phyloP scores from a whole-genome alignment of 2,888 invertebrate species.

The Sisyra nigra region DNA sequence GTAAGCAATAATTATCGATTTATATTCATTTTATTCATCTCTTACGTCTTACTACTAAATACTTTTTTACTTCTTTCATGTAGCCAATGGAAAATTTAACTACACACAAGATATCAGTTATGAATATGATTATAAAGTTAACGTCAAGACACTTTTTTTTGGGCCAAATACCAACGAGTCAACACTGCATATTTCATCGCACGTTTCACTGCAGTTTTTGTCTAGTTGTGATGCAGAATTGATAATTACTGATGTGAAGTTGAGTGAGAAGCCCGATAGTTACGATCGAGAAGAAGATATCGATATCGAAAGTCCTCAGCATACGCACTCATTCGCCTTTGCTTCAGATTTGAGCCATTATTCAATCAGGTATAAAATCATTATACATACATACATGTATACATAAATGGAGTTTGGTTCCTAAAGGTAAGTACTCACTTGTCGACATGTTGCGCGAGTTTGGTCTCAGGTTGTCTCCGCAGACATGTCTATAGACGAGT shows the following conservation, averaged over 20 bases:
- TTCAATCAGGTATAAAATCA: conserved; percentile 33
- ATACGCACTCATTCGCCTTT: conserved; percentile 37
- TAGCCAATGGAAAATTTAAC: conserved; percentile 43
- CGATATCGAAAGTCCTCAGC: conserved; percentile 17
- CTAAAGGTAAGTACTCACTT: too few relatives aligned
- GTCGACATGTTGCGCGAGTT: too few relatives aligned
- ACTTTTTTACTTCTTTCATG: neutral
- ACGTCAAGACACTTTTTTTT: conserved; percentile 51
- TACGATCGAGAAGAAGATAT: conserved; percentile 20
- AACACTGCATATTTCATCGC: conserved; percentile 42
- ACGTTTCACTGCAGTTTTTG: conserved; percentile 44
- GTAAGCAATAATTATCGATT: conserved; percentile 26
- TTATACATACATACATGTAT: too few relatives aligned
- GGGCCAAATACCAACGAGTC: conserved; percentile 59
- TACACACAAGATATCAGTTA: conserved; percentile 42
- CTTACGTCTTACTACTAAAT: neutral
- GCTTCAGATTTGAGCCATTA: conserved; percentile 35
- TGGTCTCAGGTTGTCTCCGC: too few relatives aligned
- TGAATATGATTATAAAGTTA: conserved; percentile 54
- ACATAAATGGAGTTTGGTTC: too few relatives aligned
- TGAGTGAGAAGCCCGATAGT: conserved; percentile 40
- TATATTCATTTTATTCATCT: neutral
- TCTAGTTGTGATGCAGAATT: conserved; percentile 58
- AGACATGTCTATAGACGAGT: too few relatives aligned
- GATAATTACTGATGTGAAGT: conserved; percentile 38